Percentiles rank a stretch among this genome's conserved stretches.
Evolutionary conservation across 2,888 invertebrate genomes (phyloP).

Genomic region (Oligia latruncula): DNA sequence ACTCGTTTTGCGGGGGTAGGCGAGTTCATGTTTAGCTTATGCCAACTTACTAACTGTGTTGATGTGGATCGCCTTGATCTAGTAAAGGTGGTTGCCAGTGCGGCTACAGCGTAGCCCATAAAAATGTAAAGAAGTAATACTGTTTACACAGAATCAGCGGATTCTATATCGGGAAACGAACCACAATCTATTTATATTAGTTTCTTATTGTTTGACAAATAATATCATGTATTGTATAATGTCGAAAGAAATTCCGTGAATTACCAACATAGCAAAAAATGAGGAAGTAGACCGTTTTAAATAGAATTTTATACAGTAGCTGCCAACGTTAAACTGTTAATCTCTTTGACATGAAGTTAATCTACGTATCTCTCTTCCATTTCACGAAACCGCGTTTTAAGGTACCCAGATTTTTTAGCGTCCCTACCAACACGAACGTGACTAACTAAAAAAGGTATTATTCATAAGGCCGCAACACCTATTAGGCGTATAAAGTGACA

Average conservation of each 20-base stretch:
- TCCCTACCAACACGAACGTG: background rate
- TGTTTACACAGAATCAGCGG: slow-evolving; percentile 9
- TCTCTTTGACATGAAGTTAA: background rate
- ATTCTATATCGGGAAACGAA: slow-evolving; percentile 21
- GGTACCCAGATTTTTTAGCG: background rate
- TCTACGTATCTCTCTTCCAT: background rate
- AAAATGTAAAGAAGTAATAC: slow-evolving; percentile 62
- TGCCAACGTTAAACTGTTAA: slow-evolving; percentile 13
- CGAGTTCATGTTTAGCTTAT: slow-evolving; percentile 48
- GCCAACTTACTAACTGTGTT: slow-evolving; percentile 45
- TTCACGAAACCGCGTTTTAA: background rate
- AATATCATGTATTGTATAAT: slow-evolving; percentile 16
- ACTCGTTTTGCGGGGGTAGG: slow-evolving; percentile 56
- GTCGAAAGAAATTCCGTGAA: slow-evolving; percentile 32
- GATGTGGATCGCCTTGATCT: slow-evolving; percentile 74
- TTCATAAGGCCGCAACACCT: slow-evolving; percentile 8
- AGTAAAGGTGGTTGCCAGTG: slow-evolving; percentile 66
- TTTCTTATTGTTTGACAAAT: background rate
- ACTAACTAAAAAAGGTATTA: slow-evolving; percentile 2
- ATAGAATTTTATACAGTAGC: slow-evolving; percentile 3
- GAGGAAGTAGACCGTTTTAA: slow-evolving; percentile 32
- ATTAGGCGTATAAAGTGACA: slow-evolving; percentile 16
- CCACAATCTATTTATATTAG: background rate
- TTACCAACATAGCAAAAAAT: slow-evolving; percentile 10
- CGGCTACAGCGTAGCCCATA: slow-evolving; percentile 44